These are phyloP conservation scores for Lasaia peninsularis DNA, from an alignment of 1,140 invertebrate genomes.

Conservation along the genomic window DNA sequence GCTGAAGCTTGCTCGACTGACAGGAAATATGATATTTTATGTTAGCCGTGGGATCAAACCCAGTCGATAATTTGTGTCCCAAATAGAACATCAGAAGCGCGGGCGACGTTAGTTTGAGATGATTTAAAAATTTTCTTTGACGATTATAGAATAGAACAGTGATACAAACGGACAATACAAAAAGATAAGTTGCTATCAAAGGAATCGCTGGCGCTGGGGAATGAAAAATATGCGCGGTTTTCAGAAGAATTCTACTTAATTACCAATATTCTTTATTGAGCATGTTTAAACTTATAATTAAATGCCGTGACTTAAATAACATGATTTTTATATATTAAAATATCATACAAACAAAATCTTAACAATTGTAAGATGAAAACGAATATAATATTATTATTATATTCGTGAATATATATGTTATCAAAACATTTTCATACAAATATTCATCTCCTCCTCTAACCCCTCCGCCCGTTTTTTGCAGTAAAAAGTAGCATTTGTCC, in stretches of 20 bases:
- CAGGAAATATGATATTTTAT: conserved; percentile 77
- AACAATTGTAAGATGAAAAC: too few species aligned
- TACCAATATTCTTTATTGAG: too few species aligned
- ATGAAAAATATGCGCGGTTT: not conserved
- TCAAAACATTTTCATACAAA: too few species aligned
- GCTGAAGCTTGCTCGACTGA: conserved; percentile 61
- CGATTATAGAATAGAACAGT: conserved; percentile 22
- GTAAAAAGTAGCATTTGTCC: too few species aligned
- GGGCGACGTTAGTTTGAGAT: conserved; percentile 59
- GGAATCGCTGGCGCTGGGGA: not conserved
- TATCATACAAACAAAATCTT: too few species aligned
- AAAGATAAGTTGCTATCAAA: conserved; percentile 5
- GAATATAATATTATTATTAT: too few species aligned
- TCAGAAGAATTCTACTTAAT: not conserved
- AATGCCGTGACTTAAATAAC: not conserved
- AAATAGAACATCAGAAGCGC: conserved; percentile 57
- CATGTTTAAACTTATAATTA: not conserved
- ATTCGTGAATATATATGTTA: too few species aligned
- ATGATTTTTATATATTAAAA: too few species aligned
- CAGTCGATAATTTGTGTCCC: conserved; percentile 69
- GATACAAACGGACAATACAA: not conserved
- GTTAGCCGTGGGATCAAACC: conserved; percentile 74
- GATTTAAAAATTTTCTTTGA: conserved; percentile 47
- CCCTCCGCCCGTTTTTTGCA: too few species aligned
- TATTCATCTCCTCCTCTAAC: too few species aligned